phyloP scores from a whole-genome alignment of 2,888 invertebrate species.

The Eumerus sabulonum region DNA sequence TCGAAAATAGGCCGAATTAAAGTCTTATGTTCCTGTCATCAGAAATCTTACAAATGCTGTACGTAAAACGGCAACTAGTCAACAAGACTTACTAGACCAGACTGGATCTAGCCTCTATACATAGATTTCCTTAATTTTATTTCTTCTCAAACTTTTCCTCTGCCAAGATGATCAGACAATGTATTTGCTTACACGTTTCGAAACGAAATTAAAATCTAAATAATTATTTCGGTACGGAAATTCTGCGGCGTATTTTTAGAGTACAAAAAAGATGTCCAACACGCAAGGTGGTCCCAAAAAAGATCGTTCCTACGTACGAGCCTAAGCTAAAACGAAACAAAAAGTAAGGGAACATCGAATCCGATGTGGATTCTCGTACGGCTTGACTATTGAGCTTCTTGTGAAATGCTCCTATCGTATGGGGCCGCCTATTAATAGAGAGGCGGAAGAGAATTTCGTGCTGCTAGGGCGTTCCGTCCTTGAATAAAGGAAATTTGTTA shows the following conservation, averaged over 20 bases:
- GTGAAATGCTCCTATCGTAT: constrained; percentile 48
- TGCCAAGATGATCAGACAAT: neutral
- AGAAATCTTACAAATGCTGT: too few species aligned
- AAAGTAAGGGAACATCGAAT: too few species aligned
- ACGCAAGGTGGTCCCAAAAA: constrained; percentile 60
- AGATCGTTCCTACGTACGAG: constrained; percentile 26
- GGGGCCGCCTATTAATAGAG: constrained; percentile 33
- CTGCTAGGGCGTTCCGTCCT: constrained; percentile 45
- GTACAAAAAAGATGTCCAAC: constrained; percentile 49
- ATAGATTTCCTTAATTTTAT: too few species aligned
- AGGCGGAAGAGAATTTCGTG: constrained; percentile 49
- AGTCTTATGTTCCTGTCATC: too few species aligned
- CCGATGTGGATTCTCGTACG: too few species aligned
- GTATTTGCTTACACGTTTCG: neutral
- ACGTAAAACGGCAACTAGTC: too few species aligned
- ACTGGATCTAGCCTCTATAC: too few species aligned
- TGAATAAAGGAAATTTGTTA: constrained; percentile 39
- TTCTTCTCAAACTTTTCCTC: neutral
- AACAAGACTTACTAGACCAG: too few species aligned
- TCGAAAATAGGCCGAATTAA: too few species aligned
- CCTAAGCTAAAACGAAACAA: constrained; percentile 7
- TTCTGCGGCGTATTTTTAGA: neutral
- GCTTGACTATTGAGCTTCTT: neutral
- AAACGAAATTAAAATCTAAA: neutral
- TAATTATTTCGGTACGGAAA: constrained; percentile 5